Conservation (phyloP, 1,140 invertebrate species). For the Cyclargus thomasi region DNA sequence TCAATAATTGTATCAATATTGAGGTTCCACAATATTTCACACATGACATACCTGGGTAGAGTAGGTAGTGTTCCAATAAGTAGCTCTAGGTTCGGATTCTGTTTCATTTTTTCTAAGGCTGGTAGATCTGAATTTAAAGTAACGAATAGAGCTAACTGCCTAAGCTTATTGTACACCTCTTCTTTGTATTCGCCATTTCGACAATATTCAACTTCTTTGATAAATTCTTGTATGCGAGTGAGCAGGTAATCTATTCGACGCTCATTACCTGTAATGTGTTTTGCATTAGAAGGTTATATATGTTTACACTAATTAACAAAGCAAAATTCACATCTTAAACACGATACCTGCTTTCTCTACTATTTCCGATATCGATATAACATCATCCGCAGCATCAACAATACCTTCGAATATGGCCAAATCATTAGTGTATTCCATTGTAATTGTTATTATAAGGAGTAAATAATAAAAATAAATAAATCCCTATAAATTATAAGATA, state of each 20-base stretch:
- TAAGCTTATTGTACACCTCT: constrained; percentile 27
- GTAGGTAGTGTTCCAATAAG: constrained; percentile 56
- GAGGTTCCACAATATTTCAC: constrained; percentile 57
- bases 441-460: background rate
- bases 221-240: constrained; percentile 36
- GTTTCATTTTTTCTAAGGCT: constrained; percentile 43
- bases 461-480: background rate
- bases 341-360: constrained; percentile 10
- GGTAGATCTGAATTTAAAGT: constrained; percentile 52
- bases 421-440: constrained; percentile 12
- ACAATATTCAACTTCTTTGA: constrained; percentile 42
- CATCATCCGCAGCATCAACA: constrained; percentile 1
- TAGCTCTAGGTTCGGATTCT: constrained; percentile 45
- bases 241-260: constrained; percentile 49
- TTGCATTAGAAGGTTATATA: background rate
- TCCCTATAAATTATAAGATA: background rate
- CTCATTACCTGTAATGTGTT: constrained; percentile 54
- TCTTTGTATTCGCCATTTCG: constrained; percentile 32
- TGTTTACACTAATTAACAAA: background rate
- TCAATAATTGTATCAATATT: constrained; percentile 52
- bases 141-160: constrained; percentile 56
- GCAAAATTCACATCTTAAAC: background rate
- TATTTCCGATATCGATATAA: constrained; percentile 13
- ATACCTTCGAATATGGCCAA: background rate
- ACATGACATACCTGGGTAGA: constrained; percentile 52